Evolutionary conservation across 2,888 invertebrate genomes (phyloP), one percentile per base, ranked within the genome.

Genomic region (Lithophane ornitopus): DNA sequence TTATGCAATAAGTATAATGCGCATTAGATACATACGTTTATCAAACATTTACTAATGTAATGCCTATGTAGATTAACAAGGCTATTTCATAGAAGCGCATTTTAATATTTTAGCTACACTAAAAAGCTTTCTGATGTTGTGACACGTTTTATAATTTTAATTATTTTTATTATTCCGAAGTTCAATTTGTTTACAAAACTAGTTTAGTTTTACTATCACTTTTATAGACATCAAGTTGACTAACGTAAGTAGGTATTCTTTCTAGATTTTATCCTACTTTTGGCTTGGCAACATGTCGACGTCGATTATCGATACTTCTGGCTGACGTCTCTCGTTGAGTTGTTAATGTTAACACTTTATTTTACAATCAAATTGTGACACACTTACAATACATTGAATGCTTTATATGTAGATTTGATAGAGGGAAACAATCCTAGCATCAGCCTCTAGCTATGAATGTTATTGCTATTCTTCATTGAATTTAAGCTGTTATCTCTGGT

Each of bases 401-500:
- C 9, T 62, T 80, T 63, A 70, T 68, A 80, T 84, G 81, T 52
- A 72, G 71, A 81, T 84, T 74, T 34, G 54, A 58, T 41, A 70
- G 49, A 62, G n/a, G 49, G 49, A 82, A 82, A 76, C 70, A 63
- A 85, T 85, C 44, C 22, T 26, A 70, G 11, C 39, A 59, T 62
- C 34, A 39, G 54, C 16, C 46, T 66, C n/a, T 28, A 74, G 34
- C 49, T 80, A 61, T 46, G 41, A 46, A 52, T 58, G 58, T 26
- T 74, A 67, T 59, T 68, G 59, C 56, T 46, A 65, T 78, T 80
- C 69, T 70, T 85, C 74, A 76, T 75, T 87, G 77, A 83, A 80
- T 87, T 78, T 76, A 46, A 76, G 75, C 28, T 74, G 62, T 76
- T 86, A 74, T 83, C 77, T 78, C 69, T 75, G 67, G 69, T 85